Percentiles rank a stretch among this genome's conserved stretches.
Conservation (phyloP, 2,113 vertebrate genomes). For the Barnardius zonarius region DNA sequence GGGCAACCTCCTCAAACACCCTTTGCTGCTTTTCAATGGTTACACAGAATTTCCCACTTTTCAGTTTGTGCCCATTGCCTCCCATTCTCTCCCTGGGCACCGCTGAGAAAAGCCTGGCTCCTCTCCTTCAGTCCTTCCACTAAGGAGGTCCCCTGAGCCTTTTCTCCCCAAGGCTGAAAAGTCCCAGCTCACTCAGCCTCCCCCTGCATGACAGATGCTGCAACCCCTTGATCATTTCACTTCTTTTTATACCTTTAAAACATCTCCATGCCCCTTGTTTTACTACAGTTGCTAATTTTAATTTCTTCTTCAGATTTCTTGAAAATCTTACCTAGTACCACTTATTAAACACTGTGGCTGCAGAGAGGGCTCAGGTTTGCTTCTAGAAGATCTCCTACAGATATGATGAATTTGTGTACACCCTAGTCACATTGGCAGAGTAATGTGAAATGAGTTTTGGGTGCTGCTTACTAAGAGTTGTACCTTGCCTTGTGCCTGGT, state of each 20-base stretch:
- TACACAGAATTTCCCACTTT: background rate
- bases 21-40: background rate
- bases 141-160: background rate
- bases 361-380: background rate
- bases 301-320: background rate
- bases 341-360: background rate
- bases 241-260: background rate
- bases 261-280: background rate
- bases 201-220: background rate
- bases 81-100: background rate
- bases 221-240: background rate
- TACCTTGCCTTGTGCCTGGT: background rate
- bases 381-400: background rate
- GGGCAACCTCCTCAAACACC: background rate
- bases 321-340: background rate
- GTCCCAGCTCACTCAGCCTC: background rate
- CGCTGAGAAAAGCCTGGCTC: background rate
- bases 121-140: background rate
- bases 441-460: background rate
- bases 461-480: background rate
- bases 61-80: background rate
- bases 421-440: background rate
- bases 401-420: background rate
- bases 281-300: background rate
- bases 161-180: background rate